Evolutionary conservation across 2,113 vertebrate species (phyloP).

Genomic region (Corythornis vintsioides): DNA sequence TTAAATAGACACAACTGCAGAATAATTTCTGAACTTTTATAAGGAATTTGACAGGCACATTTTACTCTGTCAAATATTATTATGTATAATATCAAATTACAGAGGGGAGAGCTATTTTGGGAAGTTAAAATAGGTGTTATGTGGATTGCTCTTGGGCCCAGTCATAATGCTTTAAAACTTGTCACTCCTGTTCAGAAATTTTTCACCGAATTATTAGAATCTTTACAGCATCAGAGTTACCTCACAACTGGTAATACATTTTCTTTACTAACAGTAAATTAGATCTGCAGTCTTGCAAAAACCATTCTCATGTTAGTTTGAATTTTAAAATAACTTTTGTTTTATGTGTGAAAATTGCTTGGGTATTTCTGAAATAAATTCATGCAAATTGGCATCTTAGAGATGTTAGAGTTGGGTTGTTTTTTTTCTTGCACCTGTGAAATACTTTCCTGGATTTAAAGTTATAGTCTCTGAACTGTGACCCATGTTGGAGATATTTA

Average conservation of each 20-base stretch:
- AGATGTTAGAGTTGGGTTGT: neutral
- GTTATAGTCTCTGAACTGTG: slow-evolving; percentile 27
- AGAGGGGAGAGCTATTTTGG: neutral
- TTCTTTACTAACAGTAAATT: neutral
- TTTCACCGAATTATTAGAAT: neutral
- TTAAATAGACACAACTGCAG: neutral
- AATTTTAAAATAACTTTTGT: neutral
- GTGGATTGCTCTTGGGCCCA: neutral
- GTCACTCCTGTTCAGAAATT: neutral
- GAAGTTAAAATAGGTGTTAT: neutral
- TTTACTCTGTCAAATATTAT: neutral
- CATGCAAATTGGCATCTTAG: neutral
- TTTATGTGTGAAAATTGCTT: neutral
- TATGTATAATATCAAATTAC: neutral
- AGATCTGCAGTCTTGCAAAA: neutral
- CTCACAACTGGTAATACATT: neutral
- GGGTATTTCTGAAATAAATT: slow-evolving; percentile 13
- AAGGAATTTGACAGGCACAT: neutral
- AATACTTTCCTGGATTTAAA: slow-evolving; percentile 18
- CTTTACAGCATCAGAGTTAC: neutral
- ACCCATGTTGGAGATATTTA: slow-evolving; percentile 9
- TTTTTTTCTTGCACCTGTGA: slow-evolving; percentile 8
- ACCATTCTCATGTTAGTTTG: neutral
- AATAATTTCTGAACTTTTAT: neutral
- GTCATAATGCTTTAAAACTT: neutral